Evolutionary conservation across 2,113 vertebrate genomes (phyloP).

Genomic region (Poeciliopsis prolifica): DNA sequence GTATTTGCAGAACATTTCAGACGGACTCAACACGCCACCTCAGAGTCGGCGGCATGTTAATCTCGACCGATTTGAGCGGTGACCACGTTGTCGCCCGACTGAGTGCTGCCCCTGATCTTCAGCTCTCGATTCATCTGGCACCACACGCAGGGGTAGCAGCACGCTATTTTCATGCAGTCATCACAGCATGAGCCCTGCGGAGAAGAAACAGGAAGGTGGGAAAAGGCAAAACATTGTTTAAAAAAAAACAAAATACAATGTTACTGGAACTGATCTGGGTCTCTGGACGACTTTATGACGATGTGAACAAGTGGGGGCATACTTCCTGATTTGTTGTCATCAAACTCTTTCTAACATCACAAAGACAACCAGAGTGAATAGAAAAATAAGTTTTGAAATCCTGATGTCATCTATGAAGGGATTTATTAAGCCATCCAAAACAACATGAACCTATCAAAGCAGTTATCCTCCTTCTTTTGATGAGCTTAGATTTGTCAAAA

Average conservation of each 20-base stretch:
- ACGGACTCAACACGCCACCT: background rate
- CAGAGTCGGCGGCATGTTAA: background rate
- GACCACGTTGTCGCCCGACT: conserved; percentile 19
- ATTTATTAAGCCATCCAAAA: no score
- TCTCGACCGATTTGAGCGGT: conserved; percentile 47
- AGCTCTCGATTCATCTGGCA: conserved; percentile 82
- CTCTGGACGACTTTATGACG: no score
- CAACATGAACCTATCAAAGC: no score
- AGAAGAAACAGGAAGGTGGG: background rate
- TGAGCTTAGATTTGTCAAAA: no score
- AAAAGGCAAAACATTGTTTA: background rate
- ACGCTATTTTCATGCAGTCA: conserved; percentile 65
- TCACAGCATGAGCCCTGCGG: conserved; percentile 75
- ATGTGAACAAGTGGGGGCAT: no score
- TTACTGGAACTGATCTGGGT: background rate
- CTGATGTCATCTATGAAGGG: no score
- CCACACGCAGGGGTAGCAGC: conserved; percentile 75
- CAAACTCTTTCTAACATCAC: no score
- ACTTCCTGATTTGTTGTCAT: no score
- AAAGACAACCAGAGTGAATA: no score
- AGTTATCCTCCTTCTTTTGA: no score
- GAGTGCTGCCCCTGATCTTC: conserved; percentile 47
- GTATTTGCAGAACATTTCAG: no score
- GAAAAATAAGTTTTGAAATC: no score
- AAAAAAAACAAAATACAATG: background rate